Evolutionary conservation across 2,797 vertebrate species (phyloP).

Genomic region (Channa striata): DNA sequence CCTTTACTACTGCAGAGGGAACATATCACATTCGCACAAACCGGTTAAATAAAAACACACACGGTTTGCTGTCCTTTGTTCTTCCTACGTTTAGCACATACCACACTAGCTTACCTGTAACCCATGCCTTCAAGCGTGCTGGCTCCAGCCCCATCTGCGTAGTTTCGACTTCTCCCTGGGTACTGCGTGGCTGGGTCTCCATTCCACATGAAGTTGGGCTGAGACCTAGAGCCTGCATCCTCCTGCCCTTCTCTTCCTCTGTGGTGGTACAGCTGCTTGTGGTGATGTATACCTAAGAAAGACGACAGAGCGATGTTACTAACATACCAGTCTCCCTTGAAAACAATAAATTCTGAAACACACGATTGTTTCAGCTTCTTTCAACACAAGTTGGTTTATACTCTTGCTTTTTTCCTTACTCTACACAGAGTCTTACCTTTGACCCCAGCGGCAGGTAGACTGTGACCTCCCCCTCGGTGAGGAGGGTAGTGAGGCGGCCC

Average conservation of each 20-base stretch:
- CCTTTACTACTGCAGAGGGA: constrained; percentile 87
- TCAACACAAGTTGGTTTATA: too few relatives aligned
- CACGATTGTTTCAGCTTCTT: background rate
- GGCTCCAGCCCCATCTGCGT: constrained; percentile 85
- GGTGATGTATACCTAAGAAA: constrained; percentile 81
- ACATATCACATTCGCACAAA: constrained; percentile 16
- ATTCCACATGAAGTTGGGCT: constrained; percentile 83
- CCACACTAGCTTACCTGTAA: constrained; percentile 84
- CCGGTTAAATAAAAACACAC: background rate
- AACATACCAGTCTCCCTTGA: background rate
- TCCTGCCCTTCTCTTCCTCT: constrained; percentile 87
- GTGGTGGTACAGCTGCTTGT: constrained; percentile 92
- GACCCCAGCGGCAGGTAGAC: constrained; percentile 75
- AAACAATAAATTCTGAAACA: background rate
- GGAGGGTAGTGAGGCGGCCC: constrained; percentile 72
- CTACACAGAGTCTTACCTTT: constrained; percentile 83
- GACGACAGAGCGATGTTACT: background rate
- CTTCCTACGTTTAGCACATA: too few relatives aligned
- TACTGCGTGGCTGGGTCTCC: constrained; percentile 86
- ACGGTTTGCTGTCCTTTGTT: too few relatives aligned
- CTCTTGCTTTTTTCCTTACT: constrained; percentile 20
- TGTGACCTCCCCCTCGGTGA: constrained; percentile 75
- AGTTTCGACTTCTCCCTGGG: constrained; percentile 87
- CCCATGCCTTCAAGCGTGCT: constrained; percentile 85
- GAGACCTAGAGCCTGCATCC: constrained; percentile 79